These are phyloP conservation scores for Acleris literana DNA, from an alignment of 2,888 invertebrate genomes.

Conservation along the genomic window DNA sequence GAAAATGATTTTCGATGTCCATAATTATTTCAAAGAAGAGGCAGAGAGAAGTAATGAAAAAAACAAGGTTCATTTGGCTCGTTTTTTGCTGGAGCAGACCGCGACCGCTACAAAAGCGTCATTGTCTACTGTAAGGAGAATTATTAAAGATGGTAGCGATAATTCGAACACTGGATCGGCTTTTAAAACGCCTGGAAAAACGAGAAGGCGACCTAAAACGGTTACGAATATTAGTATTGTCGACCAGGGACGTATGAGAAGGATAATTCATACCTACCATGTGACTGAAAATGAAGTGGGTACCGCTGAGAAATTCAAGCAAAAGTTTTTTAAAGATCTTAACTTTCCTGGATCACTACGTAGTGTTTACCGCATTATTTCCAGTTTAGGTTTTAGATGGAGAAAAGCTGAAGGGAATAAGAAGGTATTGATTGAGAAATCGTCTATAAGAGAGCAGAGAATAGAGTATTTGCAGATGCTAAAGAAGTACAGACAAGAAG, in stretches of 20 bases:
- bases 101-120: slow-evolving; percentile 2
- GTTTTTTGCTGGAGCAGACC: background rate
- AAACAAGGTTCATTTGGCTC: background rate
- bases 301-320: background rate
- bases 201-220: background rate
- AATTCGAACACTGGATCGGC: background rate
- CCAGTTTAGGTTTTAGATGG: slow-evolving; percentile 3
- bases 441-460: background rate
- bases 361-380: background rate
- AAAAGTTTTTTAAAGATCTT: background rate
- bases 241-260: background rate
- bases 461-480: slow-evolving; percentile 8
- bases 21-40: background rate
- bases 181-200: slow-evolving; percentile 2
- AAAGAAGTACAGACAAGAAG: slow-evolving; percentile 7
- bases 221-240: background rate
- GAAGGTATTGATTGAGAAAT: background rate
- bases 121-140: background rate
- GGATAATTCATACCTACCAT: slow-evolving; percentile 1
- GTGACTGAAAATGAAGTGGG: background rate
- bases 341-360: background rate
- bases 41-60: background rate
- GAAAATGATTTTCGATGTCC: slow-evolving; percentile 3
- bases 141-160: background rate
- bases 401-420: background rate